Evolutionary conservation across 1,140 invertebrate species (phyloP), one percentile per base, ranked within the genome.

Genomic region (Trichoplusia ni): DNA sequence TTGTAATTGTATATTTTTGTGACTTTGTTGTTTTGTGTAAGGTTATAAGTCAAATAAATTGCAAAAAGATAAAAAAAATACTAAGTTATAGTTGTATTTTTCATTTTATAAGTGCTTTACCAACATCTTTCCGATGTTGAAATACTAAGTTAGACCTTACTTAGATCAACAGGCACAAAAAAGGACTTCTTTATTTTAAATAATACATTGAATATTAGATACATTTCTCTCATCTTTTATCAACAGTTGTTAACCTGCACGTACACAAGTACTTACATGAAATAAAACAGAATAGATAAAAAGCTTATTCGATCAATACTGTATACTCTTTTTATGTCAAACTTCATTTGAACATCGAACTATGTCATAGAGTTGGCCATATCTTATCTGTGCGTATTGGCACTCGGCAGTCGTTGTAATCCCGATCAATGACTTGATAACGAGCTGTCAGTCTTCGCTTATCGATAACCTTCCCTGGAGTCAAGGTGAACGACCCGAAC

Each of bases 391-490:
- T 29, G 2, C 38, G 19, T 18, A 44, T 58, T n/a, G 13, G 9
- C 56, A 60, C 54, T 66, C 27, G 35, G 7, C 53, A 47, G 53
- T 53, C 46, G 23, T 0, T 8, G 27, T 66, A 60, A 66, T 60
- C 46, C 58, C 18, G 29, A 60, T 60, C 37, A 38, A 46, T 31
- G 13, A 13, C 40, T 25, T 37, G 64, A 66, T 60, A 66, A 63
- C 25, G 21, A 19, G 27, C 35, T 33, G 19, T 59, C 62, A 64
- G 14, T 56, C 29, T 29, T 29, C 46, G 54, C 8, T 23, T 53
- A 49, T 53, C 27, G 13, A n/a, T 60, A 66, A 60, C 53, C 63
- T 65, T 65, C 42, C 25, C 16, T 18, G 25, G 58, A 64, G 16
- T 6, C 53, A 56, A 60, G 56, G 56, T 60, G 46, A 49, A 51